Percentiles rank a stretch among this genome's conserved stretches.
Evolutionary conservation across 2,113 vertebrate genomes (phyloP).

Genomic region (Xiphias gladius): DNA sequence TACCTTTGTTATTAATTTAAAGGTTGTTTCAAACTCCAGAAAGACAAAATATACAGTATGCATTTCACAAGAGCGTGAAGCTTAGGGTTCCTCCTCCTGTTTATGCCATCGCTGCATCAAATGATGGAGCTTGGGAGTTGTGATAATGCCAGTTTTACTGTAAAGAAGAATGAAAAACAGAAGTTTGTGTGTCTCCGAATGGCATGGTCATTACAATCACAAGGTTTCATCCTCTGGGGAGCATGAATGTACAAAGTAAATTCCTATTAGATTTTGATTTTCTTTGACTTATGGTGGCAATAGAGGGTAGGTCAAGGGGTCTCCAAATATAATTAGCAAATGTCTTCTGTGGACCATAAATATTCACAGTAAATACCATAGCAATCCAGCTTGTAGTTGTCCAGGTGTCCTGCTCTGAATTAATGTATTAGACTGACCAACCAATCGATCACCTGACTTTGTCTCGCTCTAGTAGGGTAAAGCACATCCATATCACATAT

Average conservation of each 20-base stretch:
- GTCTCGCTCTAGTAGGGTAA: not conserved
- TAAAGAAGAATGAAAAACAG: not conserved
- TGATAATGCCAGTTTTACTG: not conserved
- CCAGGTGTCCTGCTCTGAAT: not conserved
- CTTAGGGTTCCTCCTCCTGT: not conserved
- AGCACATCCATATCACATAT: not conserved
- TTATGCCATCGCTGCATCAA: no score
- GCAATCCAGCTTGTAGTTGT: not conserved
- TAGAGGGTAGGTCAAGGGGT: not conserved
- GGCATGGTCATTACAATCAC: not conserved
- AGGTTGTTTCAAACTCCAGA: no score
- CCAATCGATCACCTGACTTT: not conserved
- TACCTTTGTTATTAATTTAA: no score
- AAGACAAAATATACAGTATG: no score
- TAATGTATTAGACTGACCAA: not conserved
- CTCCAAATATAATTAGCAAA: not conserved
- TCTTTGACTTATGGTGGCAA: not conserved
- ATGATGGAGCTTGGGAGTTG: not conserved
- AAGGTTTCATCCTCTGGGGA: not conserved
- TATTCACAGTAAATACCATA: not conserved
- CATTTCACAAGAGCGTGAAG: no score
- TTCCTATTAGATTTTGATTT: not conserved
- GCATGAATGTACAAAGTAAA: not conserved
- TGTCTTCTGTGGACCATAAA: not conserved
- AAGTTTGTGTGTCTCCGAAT: not conserved